phyloP scores from a whole-genome alignment of 1,140 invertebrate species.

The Akabosia matsudoensis region DNA sequence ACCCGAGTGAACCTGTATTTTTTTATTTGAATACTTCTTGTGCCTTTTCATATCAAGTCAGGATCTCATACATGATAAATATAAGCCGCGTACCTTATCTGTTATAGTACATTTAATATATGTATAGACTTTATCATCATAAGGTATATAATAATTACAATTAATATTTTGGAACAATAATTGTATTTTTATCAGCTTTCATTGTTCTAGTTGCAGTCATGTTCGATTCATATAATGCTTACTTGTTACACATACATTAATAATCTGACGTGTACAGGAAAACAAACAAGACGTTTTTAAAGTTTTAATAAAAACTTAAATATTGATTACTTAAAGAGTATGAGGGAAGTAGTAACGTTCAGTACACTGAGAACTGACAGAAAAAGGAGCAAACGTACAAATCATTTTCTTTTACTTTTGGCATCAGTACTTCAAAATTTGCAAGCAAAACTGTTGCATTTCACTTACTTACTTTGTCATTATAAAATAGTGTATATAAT shows the following conservation, averaged over 20 bases:
- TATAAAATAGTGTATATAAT: not conserved
- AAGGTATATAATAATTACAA: not conserved
- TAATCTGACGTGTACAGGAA: not conserved
- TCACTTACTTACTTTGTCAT: not conserved
- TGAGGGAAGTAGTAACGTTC: not conserved
- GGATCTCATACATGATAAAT: conserved; percentile 13
- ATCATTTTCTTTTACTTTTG: not conserved
- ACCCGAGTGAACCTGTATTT: not conserved
- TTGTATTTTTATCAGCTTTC: not conserved
- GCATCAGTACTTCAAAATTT: not conserved
- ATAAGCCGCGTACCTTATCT: not conserved
- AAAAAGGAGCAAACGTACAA: not conserved
- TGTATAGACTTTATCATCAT: too few species aligned
- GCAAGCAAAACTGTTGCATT: not conserved
- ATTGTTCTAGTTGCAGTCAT: not conserved
- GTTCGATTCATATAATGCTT: not conserved
- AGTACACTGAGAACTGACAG: not conserved
- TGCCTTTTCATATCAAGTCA: conserved; percentile 11
- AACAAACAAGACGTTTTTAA: not conserved
- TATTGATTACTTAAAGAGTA: not conserved
- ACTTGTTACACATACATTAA: not conserved
- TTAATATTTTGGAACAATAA: not conserved
- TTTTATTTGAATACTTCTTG: conserved; percentile 13
- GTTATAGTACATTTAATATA: not conserved
- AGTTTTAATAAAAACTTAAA: not conserved